phyloP scores from a whole-genome alignment of 1,140 invertebrate genomes.

The Catajapyx aquilonaris region DNA sequence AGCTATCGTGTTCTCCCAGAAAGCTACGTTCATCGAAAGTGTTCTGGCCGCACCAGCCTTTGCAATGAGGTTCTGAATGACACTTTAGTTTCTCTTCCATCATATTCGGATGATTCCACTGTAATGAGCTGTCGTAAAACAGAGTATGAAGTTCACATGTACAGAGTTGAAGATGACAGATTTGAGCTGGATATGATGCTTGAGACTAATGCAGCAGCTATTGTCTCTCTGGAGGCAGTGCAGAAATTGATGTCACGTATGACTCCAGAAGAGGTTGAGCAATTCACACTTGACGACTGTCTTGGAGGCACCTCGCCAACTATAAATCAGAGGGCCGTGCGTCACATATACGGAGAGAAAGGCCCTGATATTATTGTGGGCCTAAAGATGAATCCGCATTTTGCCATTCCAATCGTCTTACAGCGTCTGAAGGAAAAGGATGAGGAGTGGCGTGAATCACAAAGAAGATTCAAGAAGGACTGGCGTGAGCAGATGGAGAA shows the following conservation, averaged over 20 bases:
- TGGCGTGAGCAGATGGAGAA: constrained; percentile 98
- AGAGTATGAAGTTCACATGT: constrained; percentile 94
- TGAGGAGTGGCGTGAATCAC: constrained; percentile 92
- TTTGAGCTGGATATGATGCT: constrained; percentile 87
- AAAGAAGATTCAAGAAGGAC: constrained; percentile 90
- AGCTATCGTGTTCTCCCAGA: constrained; percentile 87
- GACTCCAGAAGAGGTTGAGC: constrained; percentile 66
- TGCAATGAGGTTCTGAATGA: constrained; percentile 92
- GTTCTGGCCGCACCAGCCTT: constrained; percentile 68
- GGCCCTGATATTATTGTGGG: constrained; percentile 88
- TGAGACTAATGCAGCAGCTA: constrained; percentile 86
- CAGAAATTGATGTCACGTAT: constrained; percentile 79
- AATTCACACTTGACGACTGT: constrained; percentile 77
- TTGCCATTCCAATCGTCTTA: constrained; percentile 86
- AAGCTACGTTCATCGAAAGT: constrained; percentile 60
- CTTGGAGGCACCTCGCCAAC: constrained; percentile 80
- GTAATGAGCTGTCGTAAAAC: constrained; percentile 95
- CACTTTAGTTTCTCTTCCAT: constrained; percentile 96
- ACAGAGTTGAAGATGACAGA: constrained; percentile 87
- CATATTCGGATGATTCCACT: constrained; percentile 96
- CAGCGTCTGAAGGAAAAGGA: constrained; percentile 84
- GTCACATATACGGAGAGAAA: constrained; percentile 89
- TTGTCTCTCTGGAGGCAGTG: constrained; percentile 75
- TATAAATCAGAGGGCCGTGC: constrained; percentile 70
- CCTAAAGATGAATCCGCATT: constrained; percentile 80